A percentile compares a stretch with the other conserved stretches of the same genome.
Evolutionary conservation across 2,113 vertebrate species (phyloP).

Genomic region (Pelodiscus sinensis): DNA sequence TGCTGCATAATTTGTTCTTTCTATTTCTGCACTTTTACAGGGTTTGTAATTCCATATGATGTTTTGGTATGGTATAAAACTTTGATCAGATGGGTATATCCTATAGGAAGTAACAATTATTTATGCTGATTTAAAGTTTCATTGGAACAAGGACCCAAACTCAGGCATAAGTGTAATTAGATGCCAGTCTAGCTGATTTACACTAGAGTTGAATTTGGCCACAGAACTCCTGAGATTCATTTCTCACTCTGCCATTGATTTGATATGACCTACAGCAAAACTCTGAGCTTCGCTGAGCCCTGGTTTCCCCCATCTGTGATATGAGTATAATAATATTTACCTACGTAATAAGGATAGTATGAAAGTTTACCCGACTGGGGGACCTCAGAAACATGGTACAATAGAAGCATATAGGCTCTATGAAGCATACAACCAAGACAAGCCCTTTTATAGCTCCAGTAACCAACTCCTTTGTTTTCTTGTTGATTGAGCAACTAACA

Average conservation of each 20-base stretch:
- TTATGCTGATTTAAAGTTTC: not conserved
- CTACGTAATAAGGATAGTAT: not conserved
- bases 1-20: not conserved
- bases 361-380: not conserved
- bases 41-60: not conserved
- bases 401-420: not conserved
- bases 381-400: not conserved
- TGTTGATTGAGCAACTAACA: not conserved
- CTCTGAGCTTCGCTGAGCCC: not conserved
- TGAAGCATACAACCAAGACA: not conserved
- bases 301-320: not conserved
- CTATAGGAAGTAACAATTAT: not conserved
- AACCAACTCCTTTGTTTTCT: not conserved
- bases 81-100: not conserved
- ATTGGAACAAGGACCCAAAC: not conserved
- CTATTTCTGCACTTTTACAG: not conserved
- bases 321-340: not conserved
- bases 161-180: not conserved
- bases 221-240: not conserved
- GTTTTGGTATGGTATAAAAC: constrained; percentile 8
- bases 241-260: not conserved
- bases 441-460: not conserved
- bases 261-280: not conserved
- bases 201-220: not conserved
- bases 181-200: not conserved